Percentiles rank a stretch among this genome's conserved stretches.
Conservation (phyloP, 2,888 invertebrate species). For the Monopis laevigella region DNA sequence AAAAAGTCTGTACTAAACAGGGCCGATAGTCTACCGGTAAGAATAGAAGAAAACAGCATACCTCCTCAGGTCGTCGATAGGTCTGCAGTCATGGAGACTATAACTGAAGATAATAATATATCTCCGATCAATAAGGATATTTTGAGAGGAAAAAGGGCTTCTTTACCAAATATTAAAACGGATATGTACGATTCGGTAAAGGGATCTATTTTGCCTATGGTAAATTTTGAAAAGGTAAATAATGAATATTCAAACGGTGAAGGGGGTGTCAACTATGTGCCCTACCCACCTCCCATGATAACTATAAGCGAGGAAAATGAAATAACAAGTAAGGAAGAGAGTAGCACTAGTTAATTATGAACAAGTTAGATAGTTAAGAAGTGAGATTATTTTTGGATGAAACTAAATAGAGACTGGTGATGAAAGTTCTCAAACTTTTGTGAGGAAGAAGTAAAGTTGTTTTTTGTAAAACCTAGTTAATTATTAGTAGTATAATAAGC, state of each 20-base stretch:
- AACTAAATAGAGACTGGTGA: not conserved
- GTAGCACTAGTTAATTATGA: conserved; percentile 48
- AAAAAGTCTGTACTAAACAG: conserved; percentile 54
- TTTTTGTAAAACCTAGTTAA: too few species aligned
- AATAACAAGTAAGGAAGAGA: conserved; percentile 39
- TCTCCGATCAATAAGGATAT: conserved; percentile 33
- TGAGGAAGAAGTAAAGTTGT: too few species aligned
- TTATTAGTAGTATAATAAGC: too few species aligned
- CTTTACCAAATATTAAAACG: conserved; percentile 49
- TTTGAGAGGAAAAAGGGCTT: conserved; percentile 45
- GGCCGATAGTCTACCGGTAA: conserved; percentile 64
- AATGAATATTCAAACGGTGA: conserved; percentile 60
- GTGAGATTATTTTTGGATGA: not conserved
- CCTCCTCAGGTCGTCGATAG: conserved; percentile 25
- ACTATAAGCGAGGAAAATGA: conserved; percentile 60
- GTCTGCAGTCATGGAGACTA: conserved; percentile 37
- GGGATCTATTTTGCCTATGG: conserved; percentile 63
- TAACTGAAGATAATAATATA: conserved; percentile 47
- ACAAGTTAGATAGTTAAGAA: not conserved
- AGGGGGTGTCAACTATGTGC: conserved; percentile 22
- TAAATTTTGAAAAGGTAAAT: conserved; percentile 66
- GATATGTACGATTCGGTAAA: conserved; percentile 67
- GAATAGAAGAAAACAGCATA: conserved; percentile 53
- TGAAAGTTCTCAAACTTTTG: too few species aligned
- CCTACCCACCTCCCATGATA: conserved; percentile 50